These are phyloP conservation scores for Struthidea cinerea DNA, from an alignment of 2,113 vertebrate genomes.

Conservation along the genomic window DNA sequence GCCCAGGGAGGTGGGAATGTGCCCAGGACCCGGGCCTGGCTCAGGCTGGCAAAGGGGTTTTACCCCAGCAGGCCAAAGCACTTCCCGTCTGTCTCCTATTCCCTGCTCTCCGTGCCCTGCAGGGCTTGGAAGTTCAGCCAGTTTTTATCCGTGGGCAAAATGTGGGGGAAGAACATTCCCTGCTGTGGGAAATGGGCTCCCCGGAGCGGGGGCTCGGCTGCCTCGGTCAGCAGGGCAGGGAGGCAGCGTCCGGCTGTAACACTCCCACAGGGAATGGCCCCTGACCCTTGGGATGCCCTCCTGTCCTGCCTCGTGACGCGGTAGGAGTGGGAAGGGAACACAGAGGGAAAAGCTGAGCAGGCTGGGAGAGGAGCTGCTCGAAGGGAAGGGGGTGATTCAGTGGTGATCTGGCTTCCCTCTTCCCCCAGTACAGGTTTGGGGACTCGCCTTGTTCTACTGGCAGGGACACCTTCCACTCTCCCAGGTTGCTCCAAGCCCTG, in stretches of 20 bases:
- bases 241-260: not conserved
- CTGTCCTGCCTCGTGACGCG: accelerated
- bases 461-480: not conserved
- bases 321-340: not conserved
- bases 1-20: not conserved
- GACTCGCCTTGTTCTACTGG: not conserved
- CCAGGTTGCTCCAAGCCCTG: not conserved
- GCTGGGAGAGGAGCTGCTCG: accelerated
- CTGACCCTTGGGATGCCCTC: not conserved
- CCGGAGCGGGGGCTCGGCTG: accelerated
- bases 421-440: no score
- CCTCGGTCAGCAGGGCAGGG: not conserved
- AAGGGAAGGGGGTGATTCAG: not conserved
- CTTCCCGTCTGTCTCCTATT: not conserved
- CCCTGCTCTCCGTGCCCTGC: accelerated
- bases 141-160: not conserved
- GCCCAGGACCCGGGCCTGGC: not conserved
- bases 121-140: not conserved
- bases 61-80: not conserved
- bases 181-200: not conserved
- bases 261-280: not conserved
- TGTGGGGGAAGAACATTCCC: not conserved
- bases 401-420: not conserved
- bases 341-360: not conserved
- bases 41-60: not conserved